Conservation (phyloP, 2,888 invertebrate species). For the Lypha dubia region DNA sequence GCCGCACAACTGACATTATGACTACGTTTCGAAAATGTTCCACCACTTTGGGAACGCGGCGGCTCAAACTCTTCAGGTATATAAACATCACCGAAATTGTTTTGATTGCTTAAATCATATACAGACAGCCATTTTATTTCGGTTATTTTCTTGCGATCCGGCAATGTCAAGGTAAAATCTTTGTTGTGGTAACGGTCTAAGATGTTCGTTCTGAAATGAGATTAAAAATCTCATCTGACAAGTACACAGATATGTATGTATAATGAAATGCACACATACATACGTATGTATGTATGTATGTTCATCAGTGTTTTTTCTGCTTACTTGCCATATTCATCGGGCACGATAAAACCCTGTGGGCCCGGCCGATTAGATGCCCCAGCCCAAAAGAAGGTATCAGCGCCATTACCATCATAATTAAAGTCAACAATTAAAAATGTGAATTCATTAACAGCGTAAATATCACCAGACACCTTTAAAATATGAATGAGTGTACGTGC, state of each 20-base stretch:
- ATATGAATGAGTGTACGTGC: neutral
- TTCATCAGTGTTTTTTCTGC: slow-evolving; percentile 76
- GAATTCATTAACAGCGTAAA: slow-evolving; percentile 94
- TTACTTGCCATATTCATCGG: slow-evolving; percentile 93
- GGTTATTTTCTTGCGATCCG: slow-evolving; percentile 93
- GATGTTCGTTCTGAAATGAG: slow-evolving; percentile 88
- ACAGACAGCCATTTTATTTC: slow-evolving; percentile 95
- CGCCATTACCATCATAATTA: slow-evolving; percentile 95
- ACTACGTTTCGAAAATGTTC: slow-evolving; percentile 85
- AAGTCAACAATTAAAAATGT: slow-evolving; percentile 91
- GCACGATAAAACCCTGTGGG: slow-evolving; percentile 95
- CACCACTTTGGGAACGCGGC: slow-evolving; percentile 87
- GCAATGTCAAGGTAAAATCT: slow-evolving; percentile 91
- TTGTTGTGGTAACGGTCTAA: slow-evolving; percentile 93
- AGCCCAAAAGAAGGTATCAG: slow-evolving; percentile 96
- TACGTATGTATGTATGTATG: too few relatives aligned
- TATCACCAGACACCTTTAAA: slow-evolving; percentile 91
- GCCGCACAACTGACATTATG: slow-evolving; percentile 89
- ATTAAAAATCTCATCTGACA: too few relatives aligned
- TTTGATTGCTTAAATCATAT: slow-evolving; percentile 93
- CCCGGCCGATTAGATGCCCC: slow-evolving; percentile 94
- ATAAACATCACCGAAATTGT: slow-evolving; percentile 94
- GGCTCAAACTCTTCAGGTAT: slow-evolving; percentile 96
- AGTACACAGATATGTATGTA: too few relatives aligned
- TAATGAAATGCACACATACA: too few relatives aligned